Base-by-base conservation (phyloP, 2,113 vertebrate genomes). In the Osmerus eperlanus region DNA sequence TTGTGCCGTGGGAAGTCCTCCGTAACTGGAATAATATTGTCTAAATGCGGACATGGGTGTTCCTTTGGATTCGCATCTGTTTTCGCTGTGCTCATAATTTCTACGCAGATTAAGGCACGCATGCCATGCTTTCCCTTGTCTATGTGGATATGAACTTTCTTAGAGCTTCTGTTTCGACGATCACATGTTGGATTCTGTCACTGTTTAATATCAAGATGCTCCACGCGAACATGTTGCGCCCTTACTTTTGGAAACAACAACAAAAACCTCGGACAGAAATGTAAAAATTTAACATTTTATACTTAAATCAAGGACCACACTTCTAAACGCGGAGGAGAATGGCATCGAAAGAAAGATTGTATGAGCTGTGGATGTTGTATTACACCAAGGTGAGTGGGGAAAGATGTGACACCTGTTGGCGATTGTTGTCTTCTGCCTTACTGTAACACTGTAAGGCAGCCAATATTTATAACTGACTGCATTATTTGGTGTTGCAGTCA, bases 361-460 rank as follows among this genome's bases (percentile, higher is more conserved):
- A 94, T 71, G 95, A 96, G 90, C 91, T 96, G 79, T 97, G 96
- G 95, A 94, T 96, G 93, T 92, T 94, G 7, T 96, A 94, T 84
- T 94, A 94, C 87, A 93, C 93, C 47, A 95, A 96, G 95, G 95
- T 97, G 89, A 95, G 94, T 75, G 18, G 80, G 72, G 78, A 77
- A 78, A 88, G 79, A 72, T 28, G 79, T 59, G 78, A 90, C 90
- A 92, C 89, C 87, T 90, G 90, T 90, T 84, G 84, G 79, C 59
- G 77, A 25, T 61, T 63, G 51, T 65, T 21, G 64, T 51, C 19
- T 16, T 36, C 15, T 64, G 41, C 41, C 28, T 41, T 14, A 15
- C 32, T 64, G 16, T 32, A 64, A 56, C 9, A 41, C 4, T 16
- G 29, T 29, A 32, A 21, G 21, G 21, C 21, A 21, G 21, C 21